Conservation (phyloP, 2,797 vertebrate genomes). For the Notolepis coatsorum region DNA sequence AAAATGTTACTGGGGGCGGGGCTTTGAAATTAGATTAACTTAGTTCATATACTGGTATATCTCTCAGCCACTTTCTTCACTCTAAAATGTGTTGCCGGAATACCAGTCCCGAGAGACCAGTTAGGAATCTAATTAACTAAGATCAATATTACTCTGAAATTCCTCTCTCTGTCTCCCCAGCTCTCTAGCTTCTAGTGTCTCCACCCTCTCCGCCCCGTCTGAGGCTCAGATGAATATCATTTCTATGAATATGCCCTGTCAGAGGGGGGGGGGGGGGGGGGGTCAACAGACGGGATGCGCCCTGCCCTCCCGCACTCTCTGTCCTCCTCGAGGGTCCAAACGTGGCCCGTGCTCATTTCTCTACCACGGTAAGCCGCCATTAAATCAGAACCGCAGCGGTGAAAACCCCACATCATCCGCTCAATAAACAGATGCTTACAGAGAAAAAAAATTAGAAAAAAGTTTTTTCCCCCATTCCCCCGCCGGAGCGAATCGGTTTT, state of each 20-base stretch:
- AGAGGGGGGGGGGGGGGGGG: no score
- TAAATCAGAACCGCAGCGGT: not conserved
- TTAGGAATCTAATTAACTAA: constrained; percentile 83
- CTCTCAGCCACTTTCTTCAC: constrained; percentile 76
- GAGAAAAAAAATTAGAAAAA: constrained; percentile 4
- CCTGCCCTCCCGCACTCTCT: constrained; percentile 7
- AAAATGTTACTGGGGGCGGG: constrained; percentile 73
- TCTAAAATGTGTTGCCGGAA: constrained; percentile 80
- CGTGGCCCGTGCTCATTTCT: constrained; percentile 7
- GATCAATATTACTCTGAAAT: constrained; percentile 84
- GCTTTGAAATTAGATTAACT: constrained; percentile 82
- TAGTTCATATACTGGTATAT: constrained; percentile 81
- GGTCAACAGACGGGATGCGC: constrained; percentile 38
- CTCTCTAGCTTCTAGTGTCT: constrained; percentile 63
- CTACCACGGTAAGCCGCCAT: not conserved
- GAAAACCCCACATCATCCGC: not conserved
- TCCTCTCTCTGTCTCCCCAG: constrained; percentile 73
- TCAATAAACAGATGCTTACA: constrained; percentile 15
- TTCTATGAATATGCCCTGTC: constrained; percentile 51
- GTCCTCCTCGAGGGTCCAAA: constrained; percentile 4
- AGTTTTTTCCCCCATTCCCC: not conserved
- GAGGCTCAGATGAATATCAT: constrained; percentile 55
- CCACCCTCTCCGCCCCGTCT: constrained; percentile 60
- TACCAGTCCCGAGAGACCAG: constrained; percentile 52
- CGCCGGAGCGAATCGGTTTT: not conserved